Percentiles rank a stretch among this genome's conserved stretches.
Evolutionary conservation across 1,140 invertebrate species (phyloP).

Genomic region (Drosophila arawakana): DNA sequence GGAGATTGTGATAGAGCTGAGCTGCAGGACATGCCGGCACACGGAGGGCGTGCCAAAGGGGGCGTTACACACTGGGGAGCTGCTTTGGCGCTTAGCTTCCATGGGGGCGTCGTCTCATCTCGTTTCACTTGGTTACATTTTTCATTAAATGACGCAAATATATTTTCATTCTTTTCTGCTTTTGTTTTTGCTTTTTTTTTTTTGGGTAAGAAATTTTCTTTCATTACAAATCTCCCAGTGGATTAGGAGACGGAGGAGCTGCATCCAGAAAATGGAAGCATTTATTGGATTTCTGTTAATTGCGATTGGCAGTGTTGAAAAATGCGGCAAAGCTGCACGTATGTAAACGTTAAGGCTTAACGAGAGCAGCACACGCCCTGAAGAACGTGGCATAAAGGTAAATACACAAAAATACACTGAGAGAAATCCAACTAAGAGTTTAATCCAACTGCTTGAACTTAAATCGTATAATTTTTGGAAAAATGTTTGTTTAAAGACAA

Average conservation of each 20-base stretch:
- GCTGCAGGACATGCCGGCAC: not conserved
- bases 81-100: slow-evolving; percentile 16
- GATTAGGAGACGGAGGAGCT: slow-evolving; percentile 17
- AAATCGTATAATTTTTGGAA: no score
- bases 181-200: slow-evolving; percentile 9
- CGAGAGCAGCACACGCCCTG: slow-evolving; percentile 55
- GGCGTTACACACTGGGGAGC: slow-evolving; percentile 68
- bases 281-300: slow-evolving; percentile 75
- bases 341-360: slow-evolving; percentile 52
- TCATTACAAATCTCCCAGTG: slow-evolving; percentile 37
- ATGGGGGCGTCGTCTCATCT: slow-evolving; percentile 25
- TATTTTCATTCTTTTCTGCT: slow-evolving; percentile 7
- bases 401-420: slow-evolving; percentile 39
- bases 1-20: not conserved
- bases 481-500: no score
- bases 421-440: not conserved
- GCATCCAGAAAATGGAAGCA: slow-evolving; percentile 10
- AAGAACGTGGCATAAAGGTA: slow-evolving; percentile 48
- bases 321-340: slow-evolving; percentile 45
- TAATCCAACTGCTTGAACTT: no score
- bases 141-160: slow-evolving; percentile 63
- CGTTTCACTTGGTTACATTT: slow-evolving; percentile 52
- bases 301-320: slow-evolving; percentile 56
- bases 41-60: slow-evolving; percentile 2
- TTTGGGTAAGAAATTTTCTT: slow-evolving; percentile 24